These are phyloP conservation scores for Clarias platycephalus DNA, from an alignment of 2,797 vertebrate species.

Conservation along the genomic window DNA sequence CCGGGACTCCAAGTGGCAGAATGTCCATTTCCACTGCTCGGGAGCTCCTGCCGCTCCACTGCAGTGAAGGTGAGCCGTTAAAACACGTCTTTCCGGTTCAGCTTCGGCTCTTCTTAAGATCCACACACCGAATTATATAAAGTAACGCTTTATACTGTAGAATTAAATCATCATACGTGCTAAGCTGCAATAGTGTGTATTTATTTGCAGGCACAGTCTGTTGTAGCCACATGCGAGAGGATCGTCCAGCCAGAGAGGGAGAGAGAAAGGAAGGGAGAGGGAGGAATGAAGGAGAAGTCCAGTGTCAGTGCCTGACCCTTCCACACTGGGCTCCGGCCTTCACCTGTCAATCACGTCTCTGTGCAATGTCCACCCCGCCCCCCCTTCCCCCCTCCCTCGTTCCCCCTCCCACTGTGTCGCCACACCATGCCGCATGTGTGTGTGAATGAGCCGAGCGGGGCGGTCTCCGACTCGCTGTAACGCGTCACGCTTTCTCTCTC, in stretches of 20 bases:
- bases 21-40: conserved; percentile 98
- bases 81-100: background rate
- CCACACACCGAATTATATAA: background rate
- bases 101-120: background rate
- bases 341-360: conserved; percentile 71
- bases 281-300: conserved; percentile 62
- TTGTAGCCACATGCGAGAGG: conserved; percentile 61
- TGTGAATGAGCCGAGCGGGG: conserved; percentile 44
- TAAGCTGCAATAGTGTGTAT: conserved; percentile 16
- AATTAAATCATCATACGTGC: background rate
- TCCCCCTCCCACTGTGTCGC: conserved; percentile 38
- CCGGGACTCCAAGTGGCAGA: conserved; percentile 95
- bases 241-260: conserved; percentile 65
- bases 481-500: conserved; percentile 40
- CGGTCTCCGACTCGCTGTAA: conserved; percentile 43
- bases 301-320: conserved; percentile 60
- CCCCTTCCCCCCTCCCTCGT: conserved; percentile 21
- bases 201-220: conserved; percentile 57
- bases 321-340: conserved; percentile 60
- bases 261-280: conserved; percentile 49
- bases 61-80: conserved; percentile 84
- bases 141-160: background rate
- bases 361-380: conserved; percentile 51
- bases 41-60: conserved; percentile 91
- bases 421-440: conserved; percentile 31